Base-by-base conservation (phyloP, 2,113 vertebrate species). In the Orcinus orca region DNA sequence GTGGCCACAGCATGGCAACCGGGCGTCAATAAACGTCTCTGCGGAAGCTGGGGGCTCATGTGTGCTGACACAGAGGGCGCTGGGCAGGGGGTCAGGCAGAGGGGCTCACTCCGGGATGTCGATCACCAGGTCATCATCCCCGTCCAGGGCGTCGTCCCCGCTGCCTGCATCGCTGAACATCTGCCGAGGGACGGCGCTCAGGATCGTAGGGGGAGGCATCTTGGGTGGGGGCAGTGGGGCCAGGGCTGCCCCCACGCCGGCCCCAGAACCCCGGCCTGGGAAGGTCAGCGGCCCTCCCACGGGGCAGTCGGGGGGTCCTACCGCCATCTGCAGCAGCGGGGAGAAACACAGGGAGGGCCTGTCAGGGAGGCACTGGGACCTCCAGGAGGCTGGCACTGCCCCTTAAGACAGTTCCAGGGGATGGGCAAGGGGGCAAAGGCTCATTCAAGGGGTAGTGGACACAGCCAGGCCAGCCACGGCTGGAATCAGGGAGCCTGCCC, bases 101-200 rank as follows among this genome's bases (percentile, higher is more conserved):
- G 13, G 38, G 0, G 4, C 41, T 97, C 96, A 98, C 87, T 98
- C 98, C 0, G 98, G 98, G 92, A 98, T 98, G 96, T 98, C 98
- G 3, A 98, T 98, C 88, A 98, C 98, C 90, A 98, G 84, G 95
- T 98, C 98, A 17, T 98, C 98, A 0, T 98, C 98, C 36, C 98
- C 98, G 0, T 98, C 98, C 94, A 98, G 89, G 67, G 98, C 98
- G 0, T 98, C 98, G 0, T 98, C 98, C 25, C 98, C 98, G 2
- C 98, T 98, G 84, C 98, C 98, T 0, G 98, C 62, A 0, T 98
- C 98, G 70, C 98, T 98, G 97, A 98, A 98, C 98, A 98, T 98
- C 97, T 98, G 98, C 93, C 97, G 98, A n/a, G 98, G 98, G 81
- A 98, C 98, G 1, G 98, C 98, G 71, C 98, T 98, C 98, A 98